Evolutionary conservation across 2,797 vertebrate species (phyloP), one percentile per base, ranked within the genome.

Genomic region (Myripristis murdjan): DNA sequence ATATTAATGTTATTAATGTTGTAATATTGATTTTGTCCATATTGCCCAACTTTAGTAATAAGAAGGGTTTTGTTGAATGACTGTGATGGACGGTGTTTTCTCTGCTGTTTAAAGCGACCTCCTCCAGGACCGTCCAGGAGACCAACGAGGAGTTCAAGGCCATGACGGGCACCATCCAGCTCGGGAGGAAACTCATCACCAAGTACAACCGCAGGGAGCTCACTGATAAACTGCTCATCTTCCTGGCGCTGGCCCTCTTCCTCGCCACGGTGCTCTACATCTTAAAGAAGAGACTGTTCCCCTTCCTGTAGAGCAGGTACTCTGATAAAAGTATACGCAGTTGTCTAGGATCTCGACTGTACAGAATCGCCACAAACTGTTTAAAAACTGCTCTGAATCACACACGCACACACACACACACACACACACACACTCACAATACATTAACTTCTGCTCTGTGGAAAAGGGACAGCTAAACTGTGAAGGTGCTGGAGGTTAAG

Each of bases 71-170:
- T 48, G 3, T 22, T 9, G 12, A 53, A 18, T 14, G 12, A 28
- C 41, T 16, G 23, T 28, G 5, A 2, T 16, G 28, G 74, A 43
- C 16, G 8, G 23, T 67, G 69, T 44, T 47, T 14, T 59, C 44
- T 16, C 68, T 63, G 60, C 8, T 47, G 18, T 74, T 71, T 75
- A 4, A 86, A 96, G 95, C 96, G 11, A 98, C 93, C 69, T 99
- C 97, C 43, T 99, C 97, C 1, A 95, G 95, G 84, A 98, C 97
- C 0, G 93, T 98, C 72, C 94, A 94, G 78, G 97, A 98, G 86
- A 97, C 97, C 62, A 97, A 97, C n/a, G 98, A 99, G 31, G 97
- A 99, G 49, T 99, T 99, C 87, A 99, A 97, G 83, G 95, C 97
- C 64, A 98, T 99, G 98, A 97, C 97, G 0, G 97, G 98, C 60